Conservation (phyloP, 2,113 vertebrate genomes). For the Coryphaenoides rupestris region DNA sequence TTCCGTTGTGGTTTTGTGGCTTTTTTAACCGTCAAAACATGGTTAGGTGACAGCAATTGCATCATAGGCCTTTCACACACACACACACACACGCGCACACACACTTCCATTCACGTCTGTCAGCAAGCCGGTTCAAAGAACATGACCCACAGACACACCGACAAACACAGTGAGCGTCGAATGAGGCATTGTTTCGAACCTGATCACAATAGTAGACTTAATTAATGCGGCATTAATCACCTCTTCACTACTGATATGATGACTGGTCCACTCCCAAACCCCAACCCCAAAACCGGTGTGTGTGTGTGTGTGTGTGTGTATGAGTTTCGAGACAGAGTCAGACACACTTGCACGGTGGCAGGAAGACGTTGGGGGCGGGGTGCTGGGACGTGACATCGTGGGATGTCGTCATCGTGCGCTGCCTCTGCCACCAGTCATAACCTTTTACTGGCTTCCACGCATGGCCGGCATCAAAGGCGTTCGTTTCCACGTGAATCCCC, state of each 20-base stretch:
- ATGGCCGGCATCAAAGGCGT: constrained; percentile 61
- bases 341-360: not conserved
- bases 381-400: no score
- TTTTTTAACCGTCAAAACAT: no score
- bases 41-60: no score
- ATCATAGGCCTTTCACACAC: not conserved
- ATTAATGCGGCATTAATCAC: no score
- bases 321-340: constrained; percentile 31
- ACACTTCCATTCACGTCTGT: not conserved
- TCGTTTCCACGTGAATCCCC: constrained; percentile 56
- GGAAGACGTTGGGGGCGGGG: constrained; percentile 2
- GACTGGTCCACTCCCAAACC: not conserved
- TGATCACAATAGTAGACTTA: no score
- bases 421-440: constrained; percentile 2
- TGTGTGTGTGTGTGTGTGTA: no score
- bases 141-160: not conserved
- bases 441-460: constrained; percentile 42
- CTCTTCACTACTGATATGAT: no score
- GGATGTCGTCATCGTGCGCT: constrained; percentile 6
- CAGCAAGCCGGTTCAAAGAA: not conserved
- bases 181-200: not conserved
- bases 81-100: constrained; percentile 9
- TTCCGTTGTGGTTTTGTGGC: no score
- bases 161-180: no score
- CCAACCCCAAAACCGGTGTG: constrained; percentile 1